phyloP scores from a whole-genome alignment of 2,888 invertebrate species.

The Sisyra nigra region DNA sequence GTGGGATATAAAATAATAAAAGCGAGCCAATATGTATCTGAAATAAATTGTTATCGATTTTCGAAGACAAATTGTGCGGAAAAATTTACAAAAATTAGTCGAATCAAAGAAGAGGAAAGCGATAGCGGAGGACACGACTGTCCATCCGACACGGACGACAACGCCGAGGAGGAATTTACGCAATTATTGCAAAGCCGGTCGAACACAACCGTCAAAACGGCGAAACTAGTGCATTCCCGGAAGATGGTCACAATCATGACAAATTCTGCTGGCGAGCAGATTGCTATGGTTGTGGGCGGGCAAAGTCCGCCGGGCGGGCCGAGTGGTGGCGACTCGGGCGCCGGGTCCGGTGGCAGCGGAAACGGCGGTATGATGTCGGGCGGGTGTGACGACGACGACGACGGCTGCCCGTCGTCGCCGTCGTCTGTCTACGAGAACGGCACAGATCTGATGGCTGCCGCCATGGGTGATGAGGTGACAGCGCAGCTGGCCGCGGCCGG shows the following conservation, averaged over 20 bases:
- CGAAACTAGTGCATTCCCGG: slow-evolving; percentile 2
- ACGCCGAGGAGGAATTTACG: no score
- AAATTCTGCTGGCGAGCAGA: slow-evolving; percentile 32
- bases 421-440: slow-evolving; percentile 66
- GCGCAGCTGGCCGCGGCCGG: slow-evolving; percentile 93
- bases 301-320: slow-evolving; percentile 28
- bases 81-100: no score
- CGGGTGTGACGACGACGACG: slow-evolving; percentile 60
- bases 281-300: slow-evolving; percentile 43
- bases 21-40: no score
- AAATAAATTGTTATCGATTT: no score
- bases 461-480: slow-evolving; percentile 87
- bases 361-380: slow-evolving; percentile 27
- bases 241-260: slow-evolving; percentile 26
- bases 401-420: slow-evolving; percentile 66
- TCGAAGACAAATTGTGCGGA: no score
- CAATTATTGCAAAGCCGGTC: no score
- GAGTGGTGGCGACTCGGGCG: slow-evolving; percentile 27
- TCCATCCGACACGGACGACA: no score
- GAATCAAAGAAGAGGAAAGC: no score
- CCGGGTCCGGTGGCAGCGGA: slow-evolving; percentile 17
- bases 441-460: slow-evolving; percentile 66
- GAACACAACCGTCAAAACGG: neutral
- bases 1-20: no score
- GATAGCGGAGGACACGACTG: no score